Evolutionary conservation across 2,797 vertebrate genomes (phyloP).

Genomic region (Semaprochilodus insignis): DNA sequence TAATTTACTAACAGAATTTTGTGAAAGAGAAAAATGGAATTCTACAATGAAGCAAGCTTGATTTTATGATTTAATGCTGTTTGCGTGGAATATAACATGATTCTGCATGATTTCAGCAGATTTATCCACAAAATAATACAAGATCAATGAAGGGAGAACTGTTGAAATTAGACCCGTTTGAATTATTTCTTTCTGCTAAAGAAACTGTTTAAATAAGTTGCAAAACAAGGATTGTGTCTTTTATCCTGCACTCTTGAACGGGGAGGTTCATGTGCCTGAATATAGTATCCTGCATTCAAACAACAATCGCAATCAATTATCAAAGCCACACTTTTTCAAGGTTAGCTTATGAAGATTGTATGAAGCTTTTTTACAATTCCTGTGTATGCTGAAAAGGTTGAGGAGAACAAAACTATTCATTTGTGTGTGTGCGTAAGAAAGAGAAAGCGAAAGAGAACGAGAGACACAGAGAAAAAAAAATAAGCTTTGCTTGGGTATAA

Average conservation of each 20-base stretch:
- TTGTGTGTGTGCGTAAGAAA: background rate
- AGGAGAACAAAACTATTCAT: background rate
- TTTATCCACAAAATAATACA: too few relatives aligned
- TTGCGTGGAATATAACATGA: too few relatives aligned
- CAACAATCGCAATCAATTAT: background rate
- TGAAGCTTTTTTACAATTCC: slow-evolving; percentile 3
- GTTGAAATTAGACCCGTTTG: too few relatives aligned
- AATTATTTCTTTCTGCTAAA: too few relatives aligned
- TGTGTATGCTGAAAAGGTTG: background rate
- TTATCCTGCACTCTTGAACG: background rate
- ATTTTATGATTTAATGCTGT: too few relatives aligned
- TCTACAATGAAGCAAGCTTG: too few relatives aligned
- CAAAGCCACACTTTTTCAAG: slow-evolving; percentile 8
- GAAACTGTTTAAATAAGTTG: too few relatives aligned
- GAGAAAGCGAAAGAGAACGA: background rate
- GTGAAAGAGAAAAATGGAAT: too few relatives aligned
- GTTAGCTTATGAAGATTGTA: slow-evolving; percentile 9
- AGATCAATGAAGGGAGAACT: too few relatives aligned
- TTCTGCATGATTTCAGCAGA: too few relatives aligned
- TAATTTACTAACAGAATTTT: too few relatives aligned
- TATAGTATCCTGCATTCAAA: slow-evolving; percentile 15
- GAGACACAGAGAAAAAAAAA: slow-evolving; percentile 8
- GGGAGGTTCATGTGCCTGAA: background rate
- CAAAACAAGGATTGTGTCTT: background rate
- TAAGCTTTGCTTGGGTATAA: slow-evolving; percentile 27